A percentile compares a stretch with the other conserved stretches of the same genome.
phyloP scores from a whole-genome alignment of 2,797 vertebrate genomes.

The Gobionotothen gibberifrons region DNA sequence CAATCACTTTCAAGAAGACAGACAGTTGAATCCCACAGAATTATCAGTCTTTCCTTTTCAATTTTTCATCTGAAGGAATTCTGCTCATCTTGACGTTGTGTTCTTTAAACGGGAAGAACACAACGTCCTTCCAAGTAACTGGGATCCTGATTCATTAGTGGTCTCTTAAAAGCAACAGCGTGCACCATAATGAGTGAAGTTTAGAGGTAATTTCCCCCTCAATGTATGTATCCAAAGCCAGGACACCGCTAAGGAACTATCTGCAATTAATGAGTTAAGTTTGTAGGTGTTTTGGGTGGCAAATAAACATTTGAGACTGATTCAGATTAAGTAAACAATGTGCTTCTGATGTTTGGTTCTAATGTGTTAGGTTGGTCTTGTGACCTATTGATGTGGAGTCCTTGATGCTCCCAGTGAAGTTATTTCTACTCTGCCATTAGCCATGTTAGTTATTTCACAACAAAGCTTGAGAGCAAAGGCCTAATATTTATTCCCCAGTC shows the following conservation, averaged over 20 bases:
- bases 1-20: constrained; percentile 33
- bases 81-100: constrained; percentile 34
- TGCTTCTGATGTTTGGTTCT: constrained; percentile 29
- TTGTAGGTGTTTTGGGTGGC: constrained; percentile 26
- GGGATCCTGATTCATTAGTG: constrained; percentile 40
- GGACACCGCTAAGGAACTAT: constrained; percentile 23
- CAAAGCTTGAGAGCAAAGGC: constrained; percentile 7
- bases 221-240: constrained; percentile 10
- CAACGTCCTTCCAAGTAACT: constrained; percentile 55
- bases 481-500: not conserved
- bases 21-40: constrained; percentile 35
- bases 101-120: constrained; percentile 51
- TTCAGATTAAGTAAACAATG: constrained; percentile 29
- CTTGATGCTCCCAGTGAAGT: constrained; percentile 1
- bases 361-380: constrained; percentile 29
- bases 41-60: constrained; percentile 48
- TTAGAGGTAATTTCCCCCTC: constrained; percentile 17
- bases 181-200: constrained; percentile 38
- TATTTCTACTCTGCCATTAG: constrained; percentile 9
- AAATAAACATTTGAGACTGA: constrained; percentile 36
- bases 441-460: constrained; percentile 1
- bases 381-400: constrained; percentile 19
- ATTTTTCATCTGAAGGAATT: constrained; percentile 38
- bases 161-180: constrained; percentile 39
- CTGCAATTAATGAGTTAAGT: constrained; percentile 51